These are phyloP conservation scores for Dryobotodes eremita DNA, from an alignment of 2,888 invertebrate genomes.

Conservation along the genomic window DNA sequence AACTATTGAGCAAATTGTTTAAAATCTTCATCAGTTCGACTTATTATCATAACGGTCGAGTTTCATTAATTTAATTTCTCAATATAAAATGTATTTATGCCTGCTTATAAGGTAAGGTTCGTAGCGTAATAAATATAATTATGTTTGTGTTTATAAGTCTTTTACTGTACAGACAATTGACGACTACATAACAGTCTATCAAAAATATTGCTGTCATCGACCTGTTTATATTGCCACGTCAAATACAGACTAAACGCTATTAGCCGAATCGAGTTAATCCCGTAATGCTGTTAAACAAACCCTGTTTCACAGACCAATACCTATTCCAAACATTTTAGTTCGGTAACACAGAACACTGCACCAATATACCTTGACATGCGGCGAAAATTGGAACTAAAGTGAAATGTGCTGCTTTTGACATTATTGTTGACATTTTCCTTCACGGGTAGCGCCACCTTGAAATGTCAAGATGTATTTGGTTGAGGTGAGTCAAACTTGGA, in stretches of 20 bases:
- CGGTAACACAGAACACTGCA: conserved; percentile 24
- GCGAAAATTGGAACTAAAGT: conserved; percentile 9
- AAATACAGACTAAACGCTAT: conserved; percentile 13
- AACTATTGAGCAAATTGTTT: neutral
- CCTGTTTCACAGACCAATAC: conserved; percentile 27
- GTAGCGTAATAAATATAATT: too few species aligned
- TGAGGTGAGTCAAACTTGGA: conserved; percentile 15
- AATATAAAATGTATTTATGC: too few species aligned
- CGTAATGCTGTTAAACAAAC: conserved; percentile 45
- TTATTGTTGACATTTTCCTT: conserved; percentile 46
- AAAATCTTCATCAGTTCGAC: neutral
- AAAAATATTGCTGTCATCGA: conserved; percentile 17
- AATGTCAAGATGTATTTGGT: conserved; percentile 43
- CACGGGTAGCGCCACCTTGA: conserved; percentile 25
- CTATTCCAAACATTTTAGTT: conserved; percentile 40
- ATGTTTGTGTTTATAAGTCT: neutral
- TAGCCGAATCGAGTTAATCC: conserved; percentile 41
- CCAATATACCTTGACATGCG: conserved; percentile 14
- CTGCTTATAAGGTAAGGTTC: too few species aligned
- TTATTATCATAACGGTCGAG: neutral
- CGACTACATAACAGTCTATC: neutral
- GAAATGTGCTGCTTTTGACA: conserved; percentile 30
- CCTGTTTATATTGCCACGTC: neutral
- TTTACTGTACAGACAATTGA: neutral
- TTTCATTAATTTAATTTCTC: neutral